These are phyloP conservation scores for Trissolcus basalis DNA, from an alignment of 1,140 invertebrate species.

Conservation along the genomic window DNA sequence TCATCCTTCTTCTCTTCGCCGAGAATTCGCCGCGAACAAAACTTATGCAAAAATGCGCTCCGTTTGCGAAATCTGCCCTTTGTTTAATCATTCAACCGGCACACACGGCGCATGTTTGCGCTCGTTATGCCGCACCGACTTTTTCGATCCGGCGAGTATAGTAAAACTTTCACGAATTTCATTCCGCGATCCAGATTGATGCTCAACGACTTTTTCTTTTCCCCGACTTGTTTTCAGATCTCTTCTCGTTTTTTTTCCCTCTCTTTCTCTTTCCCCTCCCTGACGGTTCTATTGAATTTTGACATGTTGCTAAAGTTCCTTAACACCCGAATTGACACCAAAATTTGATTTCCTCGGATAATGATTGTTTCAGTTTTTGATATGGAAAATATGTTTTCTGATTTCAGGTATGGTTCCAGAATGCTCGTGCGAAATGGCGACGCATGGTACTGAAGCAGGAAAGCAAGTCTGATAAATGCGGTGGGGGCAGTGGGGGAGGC, in stretches of 20 bases:
- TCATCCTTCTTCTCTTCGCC: background rate
- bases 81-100: slow-evolving; percentile 22
- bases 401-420: slow-evolving; percentile 98
- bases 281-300: background rate
- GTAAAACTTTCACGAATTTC: slow-evolving; percentile 11
- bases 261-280: background rate
- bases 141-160: background rate
- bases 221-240: background rate
- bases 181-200: background rate
- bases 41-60: slow-evolving; percentile 27
- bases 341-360: too few relatives aligned
- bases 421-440: slow-evolving; percentile 97
- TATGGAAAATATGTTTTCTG: slow-evolving; percentile 15
- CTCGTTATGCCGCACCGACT: slow-evolving; percentile 4
- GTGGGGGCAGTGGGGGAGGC: slow-evolving; percentile 70
- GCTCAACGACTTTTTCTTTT: slow-evolving; percentile 8
- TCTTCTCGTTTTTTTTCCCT: slow-evolving; percentile 2
- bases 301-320: background rate
- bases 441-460: slow-evolving; percentile 93
- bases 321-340: too few relatives aligned
- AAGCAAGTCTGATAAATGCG: slow-evolving; percentile 83
- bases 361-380: too few relatives aligned
- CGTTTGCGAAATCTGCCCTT: slow-evolving; percentile 18
- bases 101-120: background rate
- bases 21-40: slow-evolving; percentile 10